Evolutionary conservation across 1,140 invertebrate species (phyloP).

Genomic region (Lordiphosa collinella): DNA sequence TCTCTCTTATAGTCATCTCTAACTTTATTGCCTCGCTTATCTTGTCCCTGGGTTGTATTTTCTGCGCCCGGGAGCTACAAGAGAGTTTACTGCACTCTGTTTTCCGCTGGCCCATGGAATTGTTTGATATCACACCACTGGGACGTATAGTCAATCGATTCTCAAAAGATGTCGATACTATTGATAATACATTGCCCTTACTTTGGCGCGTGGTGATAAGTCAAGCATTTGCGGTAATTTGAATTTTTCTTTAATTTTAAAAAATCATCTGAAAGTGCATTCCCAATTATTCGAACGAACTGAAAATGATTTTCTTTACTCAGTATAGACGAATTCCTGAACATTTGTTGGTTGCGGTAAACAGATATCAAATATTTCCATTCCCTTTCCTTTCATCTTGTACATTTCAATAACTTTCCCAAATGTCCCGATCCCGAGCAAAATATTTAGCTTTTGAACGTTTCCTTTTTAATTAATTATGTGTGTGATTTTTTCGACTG

Average conservation of each 20-base stretch:
- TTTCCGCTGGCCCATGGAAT: slow-evolving; percentile 85
- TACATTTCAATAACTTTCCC: no score
- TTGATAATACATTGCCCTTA: slow-evolving; percentile 82
- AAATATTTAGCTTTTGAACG: no score
- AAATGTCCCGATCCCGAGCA: no score
- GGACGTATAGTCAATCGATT: slow-evolving; percentile 89
- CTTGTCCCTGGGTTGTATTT: slow-evolving; percentile 78
- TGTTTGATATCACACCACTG: slow-evolving; percentile 89
- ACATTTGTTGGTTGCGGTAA: no score
- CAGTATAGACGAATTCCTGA: no score
- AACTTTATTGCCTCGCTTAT: slow-evolving; percentile 67
- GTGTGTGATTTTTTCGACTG: no score
- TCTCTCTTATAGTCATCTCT: slow-evolving; percentile 68
- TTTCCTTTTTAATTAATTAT: no score
- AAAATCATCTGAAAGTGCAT: neutral
- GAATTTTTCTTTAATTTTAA: neutral
- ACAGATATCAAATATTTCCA: no score
- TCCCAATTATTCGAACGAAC: neutral
- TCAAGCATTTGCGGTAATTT: slow-evolving; percentile 63
- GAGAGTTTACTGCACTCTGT: slow-evolving; percentile 82
- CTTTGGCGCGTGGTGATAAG: slow-evolving; percentile 78
- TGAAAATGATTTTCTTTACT: neutral
- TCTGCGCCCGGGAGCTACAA: slow-evolving; percentile 81
- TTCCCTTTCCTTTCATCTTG: no score
- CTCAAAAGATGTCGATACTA: slow-evolving; percentile 86